phyloP scores from a whole-genome alignment of 2,113 vertebrate species.

The Carassius carassius region DNA sequence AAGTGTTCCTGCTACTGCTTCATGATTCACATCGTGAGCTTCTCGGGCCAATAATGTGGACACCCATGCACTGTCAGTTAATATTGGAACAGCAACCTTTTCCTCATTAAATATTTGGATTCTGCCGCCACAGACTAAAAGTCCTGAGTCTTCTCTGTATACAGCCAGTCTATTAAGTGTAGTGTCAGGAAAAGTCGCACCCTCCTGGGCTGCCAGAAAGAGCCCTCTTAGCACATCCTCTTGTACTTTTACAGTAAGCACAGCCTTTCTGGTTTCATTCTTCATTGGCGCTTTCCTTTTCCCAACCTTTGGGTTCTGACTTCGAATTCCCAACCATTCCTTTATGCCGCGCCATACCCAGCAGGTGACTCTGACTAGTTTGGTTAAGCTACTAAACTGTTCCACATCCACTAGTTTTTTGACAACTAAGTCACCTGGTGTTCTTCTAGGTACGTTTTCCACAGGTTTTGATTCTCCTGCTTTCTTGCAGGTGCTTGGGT shows the following conservation, averaged over 20 bases:
- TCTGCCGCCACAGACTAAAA: slow-evolving; percentile 26
- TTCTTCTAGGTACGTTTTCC: not conserved
- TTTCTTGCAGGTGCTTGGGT: not conserved
- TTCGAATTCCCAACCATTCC: not conserved
- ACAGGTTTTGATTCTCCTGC: no score
- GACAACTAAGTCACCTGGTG: not conserved
- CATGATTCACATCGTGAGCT: slow-evolving; percentile 16
- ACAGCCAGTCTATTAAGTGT: slow-evolving; percentile 22
- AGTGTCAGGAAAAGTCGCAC: not conserved
- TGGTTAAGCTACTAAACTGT: slow-evolving; percentile 11
- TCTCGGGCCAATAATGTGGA: not conserved
- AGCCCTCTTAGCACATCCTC: not conserved
- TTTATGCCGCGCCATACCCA: slow-evolving; percentile 10
- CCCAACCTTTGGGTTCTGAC: not conserved
- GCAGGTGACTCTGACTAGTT: slow-evolving; percentile 13
- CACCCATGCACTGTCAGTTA: slow-evolving; percentile 27
- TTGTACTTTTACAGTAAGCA: slow-evolving; percentile 2
- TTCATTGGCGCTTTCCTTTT: not conserved
- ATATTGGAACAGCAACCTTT: slow-evolving; percentile 27
- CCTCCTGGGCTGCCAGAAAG: slow-evolving; percentile 17
- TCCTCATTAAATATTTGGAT: slow-evolving; percentile 19
- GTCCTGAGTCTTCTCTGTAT: not conserved
- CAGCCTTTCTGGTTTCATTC: not conserved
- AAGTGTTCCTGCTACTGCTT: slow-evolving; percentile 11
- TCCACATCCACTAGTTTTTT: slow-evolving; percentile 19